A percentile compares a stretch with the other conserved stretches of the same genome.
Evolutionary conservation across 2,888 invertebrate species (phyloP).

Genomic region (Orthonychiurus folsomi): DNA sequence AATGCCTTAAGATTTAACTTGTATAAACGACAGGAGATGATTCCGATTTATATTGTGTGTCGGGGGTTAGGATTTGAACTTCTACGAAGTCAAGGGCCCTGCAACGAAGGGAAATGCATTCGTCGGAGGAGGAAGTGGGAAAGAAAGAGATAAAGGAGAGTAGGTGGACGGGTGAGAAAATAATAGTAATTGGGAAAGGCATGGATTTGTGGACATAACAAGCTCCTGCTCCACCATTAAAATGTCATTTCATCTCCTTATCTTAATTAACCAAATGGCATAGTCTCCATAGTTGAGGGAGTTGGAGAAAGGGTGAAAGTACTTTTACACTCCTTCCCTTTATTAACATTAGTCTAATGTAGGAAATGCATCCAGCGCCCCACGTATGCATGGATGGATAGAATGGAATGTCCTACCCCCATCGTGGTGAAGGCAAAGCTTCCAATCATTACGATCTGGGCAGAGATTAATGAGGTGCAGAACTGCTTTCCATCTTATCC

Average conservation of each 20-base stretch:
- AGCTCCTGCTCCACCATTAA: constrained; percentile 23
- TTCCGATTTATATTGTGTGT: too few species aligned
- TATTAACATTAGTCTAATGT: not conserved
- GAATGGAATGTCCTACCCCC: constrained; percentile 4
- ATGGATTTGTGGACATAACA: constrained; percentile 17
- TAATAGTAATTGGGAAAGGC: constrained; percentile 5
- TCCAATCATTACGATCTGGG: constrained; percentile 8
- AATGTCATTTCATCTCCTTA: constrained; percentile 32
- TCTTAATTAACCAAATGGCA: constrained; percentile 35
- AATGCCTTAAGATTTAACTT: too few species aligned
- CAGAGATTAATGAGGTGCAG: constrained; percentile 14
- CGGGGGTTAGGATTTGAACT: too few species aligned
- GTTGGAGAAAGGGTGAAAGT: not conserved
- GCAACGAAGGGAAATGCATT: too few species aligned
- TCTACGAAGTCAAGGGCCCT: too few species aligned
- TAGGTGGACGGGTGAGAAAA: too few species aligned
- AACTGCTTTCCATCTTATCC: not conserved
- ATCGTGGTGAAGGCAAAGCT: not conserved
- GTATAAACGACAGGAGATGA: too few species aligned
- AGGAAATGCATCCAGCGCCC: not conserved
- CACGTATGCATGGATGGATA: too few species aligned
- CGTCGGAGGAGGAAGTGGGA: too few species aligned
- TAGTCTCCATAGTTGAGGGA: constrained; percentile 26
- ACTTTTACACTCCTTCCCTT: not conserved
- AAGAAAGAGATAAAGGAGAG: too few species aligned